Base-by-base conservation (phyloP, 2,888 invertebrate genomes). In the Tipula confusa region DNA sequence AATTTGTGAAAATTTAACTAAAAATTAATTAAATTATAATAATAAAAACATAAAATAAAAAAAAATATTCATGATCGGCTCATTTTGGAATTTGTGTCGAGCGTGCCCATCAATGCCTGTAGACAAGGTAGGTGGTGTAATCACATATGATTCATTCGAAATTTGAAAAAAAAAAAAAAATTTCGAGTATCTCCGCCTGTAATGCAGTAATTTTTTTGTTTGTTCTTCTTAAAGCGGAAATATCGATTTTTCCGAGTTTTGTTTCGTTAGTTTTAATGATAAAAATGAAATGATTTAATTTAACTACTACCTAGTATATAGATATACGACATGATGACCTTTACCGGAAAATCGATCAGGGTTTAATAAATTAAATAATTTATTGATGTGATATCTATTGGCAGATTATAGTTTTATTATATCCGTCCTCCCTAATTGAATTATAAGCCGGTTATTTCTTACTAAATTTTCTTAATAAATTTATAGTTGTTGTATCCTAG, bases 61-160 rank as follows among this genome's bases (percentile, higher is more conserved):
- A n/a, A 82, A 82, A 83, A 88, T 89, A 92, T 92, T 92, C 92
- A 97, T 97, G 97, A 97, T 97, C 93, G 97, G 97, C 92, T 96
- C 97, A 93, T 97, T 97, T 93, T 97, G 97, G 96, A 97, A 97
- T 92, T 92, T 97, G 92, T 97, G 97, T 92, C 95, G 97, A 91
- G 96, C 97, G 93, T 97, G 97, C 93, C 97, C 97, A 90, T 96
- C 96, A 91, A 96, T 97, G 96, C 96, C 97, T 91, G 95, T 96
- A 90, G 97, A 97, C 93, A 97, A 97, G 96, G 97, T 97, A 92
- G 92, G 91, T 83, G 80, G 13, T 2, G n/a, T n/a, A 15, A 29
- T 80, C 80, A 64, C 64, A 64, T 33, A 33, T 64, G 64, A 64
- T 64, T 64, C 11, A 64, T 1, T 9, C n/a, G n/a, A n/a, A n/a